Evolutionary conservation across 2,113 vertebrate genomes (phyloP).

Genomic region (Cheirogaleus medius): DNA sequence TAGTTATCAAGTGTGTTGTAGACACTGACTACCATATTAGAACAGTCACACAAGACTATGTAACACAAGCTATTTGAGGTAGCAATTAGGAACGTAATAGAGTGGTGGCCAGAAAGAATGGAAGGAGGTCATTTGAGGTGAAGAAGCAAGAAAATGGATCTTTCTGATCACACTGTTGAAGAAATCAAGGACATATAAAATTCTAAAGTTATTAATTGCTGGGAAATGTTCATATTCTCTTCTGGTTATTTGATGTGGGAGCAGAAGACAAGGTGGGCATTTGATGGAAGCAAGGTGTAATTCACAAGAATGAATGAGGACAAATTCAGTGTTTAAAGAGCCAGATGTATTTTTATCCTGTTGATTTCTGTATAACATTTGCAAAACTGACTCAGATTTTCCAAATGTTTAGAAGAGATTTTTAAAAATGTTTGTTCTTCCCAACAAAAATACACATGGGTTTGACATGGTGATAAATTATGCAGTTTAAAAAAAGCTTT

Average conservation of each 20-base stretch:
- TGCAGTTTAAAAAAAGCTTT: background rate
- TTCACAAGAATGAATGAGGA: background rate
- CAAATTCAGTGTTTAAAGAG: background rate
- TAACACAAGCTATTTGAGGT: background rate
- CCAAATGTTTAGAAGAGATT: background rate
- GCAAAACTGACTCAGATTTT: slow-evolving; percentile 7
- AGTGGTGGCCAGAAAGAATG: rapidly evolving
- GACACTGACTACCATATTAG: rapidly evolving
- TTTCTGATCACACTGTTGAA: background rate
- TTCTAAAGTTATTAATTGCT: background rate
- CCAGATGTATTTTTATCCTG: slow-evolving; percentile 10
- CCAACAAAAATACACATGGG: background rate
- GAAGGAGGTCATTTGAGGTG: background rate
- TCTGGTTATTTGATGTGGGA: background rate
- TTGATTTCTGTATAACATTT: slow-evolving; percentile 25
- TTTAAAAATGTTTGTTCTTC: background rate
- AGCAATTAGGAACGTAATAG: background rate
- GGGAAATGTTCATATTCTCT: background rate
- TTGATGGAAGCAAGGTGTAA: background rate
- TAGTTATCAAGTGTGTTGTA: background rate
- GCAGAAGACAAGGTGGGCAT: background rate
- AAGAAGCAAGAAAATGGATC: background rate
- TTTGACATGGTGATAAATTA: slow-evolving; percentile 23
- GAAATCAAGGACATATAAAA: background rate
- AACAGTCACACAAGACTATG: background rate